phyloP scores from a whole-genome alignment of 1,140 invertebrate species.

The Telenomus remus region DNA sequence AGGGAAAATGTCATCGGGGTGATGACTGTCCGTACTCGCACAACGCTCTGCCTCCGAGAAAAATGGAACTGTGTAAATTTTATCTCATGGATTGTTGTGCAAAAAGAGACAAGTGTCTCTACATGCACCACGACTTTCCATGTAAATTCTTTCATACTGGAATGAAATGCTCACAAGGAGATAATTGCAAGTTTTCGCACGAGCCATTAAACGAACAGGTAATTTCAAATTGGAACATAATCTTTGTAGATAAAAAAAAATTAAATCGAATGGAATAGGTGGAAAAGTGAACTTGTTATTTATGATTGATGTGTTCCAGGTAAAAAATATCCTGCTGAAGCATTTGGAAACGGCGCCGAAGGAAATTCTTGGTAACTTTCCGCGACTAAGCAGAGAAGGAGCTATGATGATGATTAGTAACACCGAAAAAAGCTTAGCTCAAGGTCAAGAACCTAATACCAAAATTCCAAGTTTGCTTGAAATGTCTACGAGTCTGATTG shows the following conservation, averaged over 20 bases:
- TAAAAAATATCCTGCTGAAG: slow-evolving; percentile 77
- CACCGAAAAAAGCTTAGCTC: slow-evolving; percentile 80
- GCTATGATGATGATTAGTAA: slow-evolving; percentile 83
- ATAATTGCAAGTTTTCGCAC: slow-evolving; percentile 96
- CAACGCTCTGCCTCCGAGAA: slow-evolving; percentile 86
- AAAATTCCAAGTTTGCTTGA: slow-evolving; percentile 74
- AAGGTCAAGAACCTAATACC: slow-evolving; percentile 64
- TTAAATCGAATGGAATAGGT: too few relatives aligned
- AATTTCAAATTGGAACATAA: slow-evolving; percentile 73
- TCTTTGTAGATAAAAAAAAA: too few relatives aligned
- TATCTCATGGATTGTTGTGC: slow-evolving; percentile 96
- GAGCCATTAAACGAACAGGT: slow-evolving; percentile 82
- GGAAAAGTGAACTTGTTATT: too few relatives aligned
- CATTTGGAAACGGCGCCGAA: slow-evolving; percentile 93
- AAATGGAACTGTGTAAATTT: slow-evolving; percentile 97
- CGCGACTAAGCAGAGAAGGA: slow-evolving; percentile 84
- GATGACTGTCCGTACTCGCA: slow-evolving; percentile 91
- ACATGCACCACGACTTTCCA: slow-evolving; percentile 97
- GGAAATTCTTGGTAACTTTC: slow-evolving; percentile 91
- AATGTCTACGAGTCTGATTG: slow-evolving; percentile 59
- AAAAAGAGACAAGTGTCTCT: slow-evolving; percentile 95
- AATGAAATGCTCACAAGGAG: slow-evolving; percentile 85
- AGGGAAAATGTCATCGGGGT: slow-evolving; percentile 90
- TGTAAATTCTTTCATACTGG: slow-evolving; percentile 98
- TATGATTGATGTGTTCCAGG: slow-evolving; percentile 58